Conservation (phyloP, 2,797 vertebrate genomes). For the Liasis olivaceus region DNA sequence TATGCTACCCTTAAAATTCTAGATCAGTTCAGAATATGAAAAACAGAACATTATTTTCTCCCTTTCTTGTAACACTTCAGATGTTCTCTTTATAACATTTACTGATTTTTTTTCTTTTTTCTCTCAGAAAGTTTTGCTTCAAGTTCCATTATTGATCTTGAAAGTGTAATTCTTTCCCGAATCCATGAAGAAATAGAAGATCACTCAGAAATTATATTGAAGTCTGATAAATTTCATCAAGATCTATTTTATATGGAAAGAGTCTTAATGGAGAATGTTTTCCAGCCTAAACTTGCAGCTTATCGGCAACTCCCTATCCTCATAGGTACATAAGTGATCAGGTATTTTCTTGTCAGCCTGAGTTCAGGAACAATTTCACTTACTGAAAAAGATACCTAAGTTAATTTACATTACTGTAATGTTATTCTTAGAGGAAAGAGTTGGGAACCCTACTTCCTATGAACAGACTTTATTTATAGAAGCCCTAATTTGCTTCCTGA, state of each 20-base stretch:
- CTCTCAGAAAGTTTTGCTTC: slow-evolving; percentile 70
- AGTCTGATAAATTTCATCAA: slow-evolving; percentile 80
- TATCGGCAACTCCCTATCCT: slow-evolving; percentile 84
- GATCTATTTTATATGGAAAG: slow-evolving; percentile 85
- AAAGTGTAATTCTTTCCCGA: slow-evolving; percentile 59
- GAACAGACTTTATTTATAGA: not conserved
- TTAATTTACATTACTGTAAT: not conserved
- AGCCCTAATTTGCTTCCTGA: not conserved
- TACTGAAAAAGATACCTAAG: not conserved
- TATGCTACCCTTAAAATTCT: not conserved
- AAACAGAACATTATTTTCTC: not conserved
- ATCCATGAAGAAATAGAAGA: slow-evolving; percentile 63
- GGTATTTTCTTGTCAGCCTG: not conserved
- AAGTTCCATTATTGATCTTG: slow-evolving; percentile 71
- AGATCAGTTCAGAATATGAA: not conserved
- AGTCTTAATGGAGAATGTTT: slow-evolving; percentile 81
- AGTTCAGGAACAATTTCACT: not conserved
- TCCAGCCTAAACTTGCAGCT: slow-evolving; percentile 83
- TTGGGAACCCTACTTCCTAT: not conserved
- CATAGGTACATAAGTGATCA: slow-evolving; percentile 67
- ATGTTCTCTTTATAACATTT: not conserved
- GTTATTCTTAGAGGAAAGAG: not conserved
- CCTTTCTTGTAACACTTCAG: not conserved
- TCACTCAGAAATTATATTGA: slow-evolving; percentile 70
- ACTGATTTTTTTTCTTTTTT: slow-evolving; percentile 25